Base-by-base conservation (phyloP, 2,113 vertebrate genomes). In the Peromyscus californicus region DNA sequence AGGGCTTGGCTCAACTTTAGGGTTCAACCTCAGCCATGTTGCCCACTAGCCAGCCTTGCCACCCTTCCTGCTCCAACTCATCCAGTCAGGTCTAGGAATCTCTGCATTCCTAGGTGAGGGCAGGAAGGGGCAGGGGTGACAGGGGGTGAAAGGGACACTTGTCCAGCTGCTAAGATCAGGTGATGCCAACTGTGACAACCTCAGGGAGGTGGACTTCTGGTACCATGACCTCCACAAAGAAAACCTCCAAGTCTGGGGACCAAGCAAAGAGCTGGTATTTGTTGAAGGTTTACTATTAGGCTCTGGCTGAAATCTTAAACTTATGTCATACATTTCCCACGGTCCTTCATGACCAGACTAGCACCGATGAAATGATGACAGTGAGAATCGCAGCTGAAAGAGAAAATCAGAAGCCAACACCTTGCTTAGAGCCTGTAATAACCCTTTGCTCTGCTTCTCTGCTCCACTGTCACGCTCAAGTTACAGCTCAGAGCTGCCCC, bases 61-160 rank as follows among this genome's bases (percentile, higher is more conserved):
- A 78, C 70, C 75, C 89, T 90, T 83, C 83, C 89, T 75, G 74
- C 69, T 42, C 79, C 91, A 57, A 96, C 89, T 39, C 82, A 95
- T 74, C 86, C 72, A 96, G 26, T 78, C 65, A 75, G 26, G 90
- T 76, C 59, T 31, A n/a, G 24, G 33, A 48, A 19, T 21, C 82
- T 72, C 22, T 48, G 33, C 33, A 70, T 26, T 51, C 65, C 21
- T 24, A 70, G 21, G 65, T n/a, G 45, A 69, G 65, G 31, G 65
- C 42, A 69, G 65, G 45, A 31, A 33, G 84, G 42, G 5, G 29
- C 13, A 39, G 57, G 11, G 15, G 31, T 94, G 10, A 17, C 13
- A 39, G 57, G 11, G 15, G 31, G 92, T 51, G 59, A 93, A 5
- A 75, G 36, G 17, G 22, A 93, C 16, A 84, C 22, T 42, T 87